Evolutionary conservation across 1,140 invertebrate genomes (phyloP), one percentile per base, ranked within the genome.

Genomic region (Apis florea): DNA sequence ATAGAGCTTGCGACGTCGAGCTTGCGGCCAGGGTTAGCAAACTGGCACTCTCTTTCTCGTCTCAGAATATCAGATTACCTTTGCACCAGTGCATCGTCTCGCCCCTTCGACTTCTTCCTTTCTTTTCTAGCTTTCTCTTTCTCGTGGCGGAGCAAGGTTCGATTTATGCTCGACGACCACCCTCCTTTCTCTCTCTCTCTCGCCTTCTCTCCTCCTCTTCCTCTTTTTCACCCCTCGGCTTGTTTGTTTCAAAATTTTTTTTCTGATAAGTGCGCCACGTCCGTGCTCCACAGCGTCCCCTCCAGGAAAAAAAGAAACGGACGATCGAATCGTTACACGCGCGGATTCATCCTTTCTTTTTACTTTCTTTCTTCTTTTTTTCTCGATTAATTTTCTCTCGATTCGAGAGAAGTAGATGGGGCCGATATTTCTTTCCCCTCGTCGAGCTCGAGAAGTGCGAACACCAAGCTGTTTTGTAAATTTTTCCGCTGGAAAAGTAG

Each of bases 1-100:
- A 93, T 94, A 94, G 92, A 94, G 93, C 93, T 92, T 91, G 91
- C 86, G 83, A 83, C 87, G 87, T 83, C 83, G 90, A 92, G 90
- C 89, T 89, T 90, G 85, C 89, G 85, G 89, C 90, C 90, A 91
- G 91, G 91, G 90, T 92, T 90, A 92, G 90, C 89, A 92, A 92
- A 91, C 89, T 90, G 89, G 69, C 70, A 80, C 84, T 87, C 87
- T 85, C 86, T 88, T 83, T 90, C 88, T 89, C 83, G 77, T 78
- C 84, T 88, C 89, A 83, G 73, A 83, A 86, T 93, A 93, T 93
- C 92, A 83, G 89, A 89, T 93, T 93, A 93, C 93, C 85, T 78
- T 71, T 80, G 73, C 75, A 83, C 74, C 82, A 67, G 83, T 85
- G 85, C 85, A 76, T 73, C 85, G 79, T 81, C 67, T 79, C 82